Evolutionary conservation across 2,113 vertebrate species (phyloP).

Genomic region (Camarhynchus parvulus): DNA sequence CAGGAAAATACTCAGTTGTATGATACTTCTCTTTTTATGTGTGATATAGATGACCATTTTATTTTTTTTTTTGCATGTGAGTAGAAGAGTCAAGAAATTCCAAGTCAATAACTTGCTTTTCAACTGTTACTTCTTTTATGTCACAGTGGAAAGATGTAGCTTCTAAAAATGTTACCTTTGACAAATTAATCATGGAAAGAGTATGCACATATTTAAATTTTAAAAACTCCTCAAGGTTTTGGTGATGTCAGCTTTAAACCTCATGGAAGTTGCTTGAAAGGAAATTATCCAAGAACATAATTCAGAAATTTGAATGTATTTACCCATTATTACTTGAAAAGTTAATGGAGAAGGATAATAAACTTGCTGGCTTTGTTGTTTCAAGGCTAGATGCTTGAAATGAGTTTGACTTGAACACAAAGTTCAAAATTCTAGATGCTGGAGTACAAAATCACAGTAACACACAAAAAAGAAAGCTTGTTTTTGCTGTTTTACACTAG

Average conservation of each 20-base stretch:
- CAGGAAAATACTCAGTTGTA: background rate
- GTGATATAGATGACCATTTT: background rate
- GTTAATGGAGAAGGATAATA: background rate
- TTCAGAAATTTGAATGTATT: background rate
- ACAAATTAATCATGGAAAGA: background rate
- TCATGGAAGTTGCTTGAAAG: background rate
- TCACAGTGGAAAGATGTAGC: background rate
- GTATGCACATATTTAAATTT: background rate
- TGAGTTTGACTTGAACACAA: background rate
- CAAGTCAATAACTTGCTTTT: background rate
- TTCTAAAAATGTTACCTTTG: background rate
- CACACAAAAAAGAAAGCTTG: background rate
- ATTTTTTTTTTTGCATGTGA: background rate
- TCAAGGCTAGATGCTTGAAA: background rate
- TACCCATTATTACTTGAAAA: background rate
- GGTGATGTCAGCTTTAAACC: background rate
- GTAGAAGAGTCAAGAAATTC: background rate
- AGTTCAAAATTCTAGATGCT: background rate
- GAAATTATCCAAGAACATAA: background rate
- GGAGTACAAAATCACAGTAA: background rate
- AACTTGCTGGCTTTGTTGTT: background rate
- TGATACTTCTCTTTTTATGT: background rate
- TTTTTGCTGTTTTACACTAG: background rate
- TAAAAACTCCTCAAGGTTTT: background rate
- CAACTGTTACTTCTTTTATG: background rate